These are phyloP conservation scores for Heteromormyrus szaboi DNA, from an alignment of 2,797 vertebrate genomes.

Conservation along the genomic window DNA sequence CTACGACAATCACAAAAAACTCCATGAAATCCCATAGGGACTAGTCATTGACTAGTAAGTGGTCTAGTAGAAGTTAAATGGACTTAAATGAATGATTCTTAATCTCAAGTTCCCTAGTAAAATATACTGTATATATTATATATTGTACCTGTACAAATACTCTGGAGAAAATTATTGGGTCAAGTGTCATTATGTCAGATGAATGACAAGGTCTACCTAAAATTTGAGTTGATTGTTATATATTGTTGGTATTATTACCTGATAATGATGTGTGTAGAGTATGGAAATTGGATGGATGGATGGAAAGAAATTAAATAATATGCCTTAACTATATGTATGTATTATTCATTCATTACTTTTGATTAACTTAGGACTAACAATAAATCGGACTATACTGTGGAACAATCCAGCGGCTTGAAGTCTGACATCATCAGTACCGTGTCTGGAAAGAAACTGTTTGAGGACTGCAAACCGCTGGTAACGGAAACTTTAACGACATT, in stretches of 20 bases:
- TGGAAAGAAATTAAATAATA: background rate
- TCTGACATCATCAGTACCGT: constrained; percentile 42
- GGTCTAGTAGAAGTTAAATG: background rate
- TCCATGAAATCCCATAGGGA: background rate
- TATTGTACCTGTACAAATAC: background rate
- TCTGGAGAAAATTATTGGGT: background rate
- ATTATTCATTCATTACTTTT: background rate
- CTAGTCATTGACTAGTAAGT: background rate
- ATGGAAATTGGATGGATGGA: background rate
- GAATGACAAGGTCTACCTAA: background rate
- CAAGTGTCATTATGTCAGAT: background rate
- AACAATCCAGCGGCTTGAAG: constrained; percentile 49
- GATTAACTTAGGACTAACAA: constrained; percentile 48
- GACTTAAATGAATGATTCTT: background rate
- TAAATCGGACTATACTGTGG: constrained; percentile 45
- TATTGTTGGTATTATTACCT: background rate
- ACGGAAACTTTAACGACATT: constrained; percentile 9
- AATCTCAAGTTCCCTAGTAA: background rate
- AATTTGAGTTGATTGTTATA: background rate
- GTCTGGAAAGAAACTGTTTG: constrained; percentile 58
- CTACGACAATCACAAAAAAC: background rate
- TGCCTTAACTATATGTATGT: background rate
- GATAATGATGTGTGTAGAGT: background rate
- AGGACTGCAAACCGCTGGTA: constrained; percentile 57
- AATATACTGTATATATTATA: background rate